Evolutionary conservation across 2,113 vertebrate genomes (phyloP).

Genomic region (Azemiops feae): DNA sequence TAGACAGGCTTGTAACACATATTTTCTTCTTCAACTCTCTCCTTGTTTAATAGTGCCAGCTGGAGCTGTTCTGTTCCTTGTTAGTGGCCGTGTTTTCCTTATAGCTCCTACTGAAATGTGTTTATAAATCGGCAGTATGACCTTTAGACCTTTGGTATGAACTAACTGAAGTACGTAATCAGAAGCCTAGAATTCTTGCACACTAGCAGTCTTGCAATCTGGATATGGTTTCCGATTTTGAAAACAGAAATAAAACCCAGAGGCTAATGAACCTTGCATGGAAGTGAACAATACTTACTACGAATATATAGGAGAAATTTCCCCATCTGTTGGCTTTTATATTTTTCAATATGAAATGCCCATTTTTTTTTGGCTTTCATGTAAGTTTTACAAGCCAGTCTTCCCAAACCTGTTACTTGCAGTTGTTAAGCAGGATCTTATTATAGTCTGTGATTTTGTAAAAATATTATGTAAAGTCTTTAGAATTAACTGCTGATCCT

Average conservation of each 20-base stretch:
- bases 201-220: constrained; percentile 23
- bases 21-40: background rate
- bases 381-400: constrained; percentile 26
- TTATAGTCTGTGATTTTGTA: background rate
- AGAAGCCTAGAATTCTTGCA: constrained; percentile 34
- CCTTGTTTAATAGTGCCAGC: background rate
- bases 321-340: constrained; percentile 23
- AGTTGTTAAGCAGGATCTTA: background rate
- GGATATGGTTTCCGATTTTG: constrained; percentile 42
- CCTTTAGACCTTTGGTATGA: constrained; percentile 43
- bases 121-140: constrained; percentile 1
- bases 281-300: constrained; percentile 22
- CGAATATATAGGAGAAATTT: constrained; percentile 18
- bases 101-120: background rate
- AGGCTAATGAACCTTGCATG: constrained; percentile 28
- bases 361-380: background rate
- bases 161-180: constrained; percentile 27
- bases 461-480: background rate
- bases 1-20: background rate
- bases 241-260: constrained; percentile 17
- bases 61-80: accelerated
- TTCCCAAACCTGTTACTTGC: constrained; percentile 10
- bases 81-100: background rate
- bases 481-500: background rate
- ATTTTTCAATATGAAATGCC: constrained; percentile 38